Conservation (phyloP, 1,140 invertebrate genomes). For the Solenopsis invicta region DNA sequence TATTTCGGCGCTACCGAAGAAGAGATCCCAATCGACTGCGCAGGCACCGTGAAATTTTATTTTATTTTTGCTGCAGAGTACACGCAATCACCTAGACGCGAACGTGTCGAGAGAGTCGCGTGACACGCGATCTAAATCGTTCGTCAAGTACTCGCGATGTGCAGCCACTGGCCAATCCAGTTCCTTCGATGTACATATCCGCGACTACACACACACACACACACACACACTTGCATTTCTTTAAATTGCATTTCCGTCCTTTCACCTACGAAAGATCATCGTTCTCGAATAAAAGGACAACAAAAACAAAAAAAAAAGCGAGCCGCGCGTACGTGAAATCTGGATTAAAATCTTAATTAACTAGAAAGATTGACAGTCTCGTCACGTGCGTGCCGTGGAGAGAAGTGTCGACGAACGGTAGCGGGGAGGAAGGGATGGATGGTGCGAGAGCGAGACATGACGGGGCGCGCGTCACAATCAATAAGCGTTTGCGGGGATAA, state of each 20-base stretch:
- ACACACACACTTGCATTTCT: background rate
- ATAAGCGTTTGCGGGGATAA: slow-evolving; percentile 78
- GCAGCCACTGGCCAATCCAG: slow-evolving; percentile 18
- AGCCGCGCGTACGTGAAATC: slow-evolving; percentile 1
- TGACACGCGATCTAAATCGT: slow-evolving; percentile 47
- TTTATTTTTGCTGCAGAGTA: slow-evolving; percentile 4
- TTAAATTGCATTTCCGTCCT: background rate
- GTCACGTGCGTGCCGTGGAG: slow-evolving; percentile 41
- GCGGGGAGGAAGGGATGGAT: slow-evolving; percentile 20
- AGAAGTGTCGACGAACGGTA: slow-evolving; percentile 11
- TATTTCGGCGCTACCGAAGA: background rate
- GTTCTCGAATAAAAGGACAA: background rate
- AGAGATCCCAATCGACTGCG: background rate
- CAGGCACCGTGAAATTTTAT: slow-evolving; percentile 30
- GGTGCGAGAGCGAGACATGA: slow-evolving; percentile 65
- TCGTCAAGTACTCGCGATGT: slow-evolving; percentile 47
- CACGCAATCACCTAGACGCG: slow-evolving; percentile 16
- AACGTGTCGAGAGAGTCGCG: slow-evolving; percentile 38
- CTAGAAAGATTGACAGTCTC: slow-evolving; percentile 1
- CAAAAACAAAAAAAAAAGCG: background rate
- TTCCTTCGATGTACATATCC: background rate
- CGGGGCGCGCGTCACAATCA: slow-evolving; percentile 77
- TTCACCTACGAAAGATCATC: background rate
- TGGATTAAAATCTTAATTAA: slow-evolving; percentile 31
- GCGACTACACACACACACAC: background rate